A percentile compares a stretch with the other conserved stretches of the same genome.
phyloP scores from a whole-genome alignment of 2,888 invertebrate genomes.

The Eupithecia dodoneata region DNA sequence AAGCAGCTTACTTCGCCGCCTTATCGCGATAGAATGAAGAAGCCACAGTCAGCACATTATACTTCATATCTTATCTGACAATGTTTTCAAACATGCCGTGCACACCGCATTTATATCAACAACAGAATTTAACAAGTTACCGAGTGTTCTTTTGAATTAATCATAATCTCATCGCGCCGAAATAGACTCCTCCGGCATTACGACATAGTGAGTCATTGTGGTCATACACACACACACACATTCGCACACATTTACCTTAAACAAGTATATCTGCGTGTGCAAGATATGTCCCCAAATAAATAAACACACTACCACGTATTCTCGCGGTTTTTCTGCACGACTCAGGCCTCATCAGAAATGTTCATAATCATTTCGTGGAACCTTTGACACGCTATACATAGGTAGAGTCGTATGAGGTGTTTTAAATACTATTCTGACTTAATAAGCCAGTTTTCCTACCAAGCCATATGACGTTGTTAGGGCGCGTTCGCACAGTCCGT shows the following conservation, averaged over 20 bases:
- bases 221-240: conserved; percentile 65
- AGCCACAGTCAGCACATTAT: conserved; percentile 37
- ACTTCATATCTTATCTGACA: conserved; percentile 36
- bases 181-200: conserved; percentile 77
- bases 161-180: conserved; percentile 79
- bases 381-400: conserved; percentile 25
- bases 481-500: too few relatives aligned
- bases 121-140: conserved; percentile 35
- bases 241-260: conserved; percentile 65
- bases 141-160: conserved; percentile 56
- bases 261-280: conserved; percentile 60
- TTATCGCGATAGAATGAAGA: conserved; percentile 38
- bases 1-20: conserved; percentile 15
- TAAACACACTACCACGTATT: conserved; percentile 60
- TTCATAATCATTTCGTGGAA: conserved; percentile 63
- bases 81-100: conserved; percentile 26
- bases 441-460: conserved; percentile 15
- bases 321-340: conserved; percentile 77
- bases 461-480: conserved; percentile 9
- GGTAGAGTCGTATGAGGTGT: conserved; percentile 25
- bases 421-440: conserved; percentile 10
- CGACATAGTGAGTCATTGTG: conserved; percentile 77
- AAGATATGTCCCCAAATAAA: conserved; percentile 68
- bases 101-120: conserved; percentile 29
- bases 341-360: conserved; percentile 64